phyloP scores from a whole-genome alignment of 2,113 vertebrate genomes.

The Callithrix jacchus region DNA sequence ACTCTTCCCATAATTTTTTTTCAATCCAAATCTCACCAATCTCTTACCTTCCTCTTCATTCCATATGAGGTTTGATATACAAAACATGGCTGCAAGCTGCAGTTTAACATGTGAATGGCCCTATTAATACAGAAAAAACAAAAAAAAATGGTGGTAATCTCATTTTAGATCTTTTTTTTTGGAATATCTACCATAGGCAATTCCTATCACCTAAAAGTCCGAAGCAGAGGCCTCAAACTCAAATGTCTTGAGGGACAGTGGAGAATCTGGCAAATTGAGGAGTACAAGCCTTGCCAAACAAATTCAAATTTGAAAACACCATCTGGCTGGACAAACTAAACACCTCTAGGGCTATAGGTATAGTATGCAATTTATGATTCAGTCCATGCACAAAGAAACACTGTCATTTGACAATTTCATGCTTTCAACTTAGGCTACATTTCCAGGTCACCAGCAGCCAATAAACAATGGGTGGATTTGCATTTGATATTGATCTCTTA shows the following conservation, averaged over 20 bases:
- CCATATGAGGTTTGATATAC: conserved; percentile 98
- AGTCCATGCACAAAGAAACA: not conserved
- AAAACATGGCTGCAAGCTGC: conserved; percentile 97
- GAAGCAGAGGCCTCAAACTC: not conserved
- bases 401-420: not conserved
- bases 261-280: not conserved
- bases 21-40: conserved; percentile 20
- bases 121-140: conserved; percentile 81
- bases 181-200: not conserved
- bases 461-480: not conserved
- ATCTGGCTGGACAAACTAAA: not conserved
- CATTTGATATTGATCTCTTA: not conserved
- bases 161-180: not conserved
- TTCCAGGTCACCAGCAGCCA: not conserved
- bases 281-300: not conserved
- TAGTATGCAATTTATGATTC: not conserved
- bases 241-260: not conserved
- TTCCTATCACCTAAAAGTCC: not conserved
- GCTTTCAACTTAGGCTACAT: not conserved
- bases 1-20: not conserved
- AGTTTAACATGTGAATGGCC: conserved; percentile 98
- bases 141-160: conserved; percentile 16
- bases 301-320: not conserved
- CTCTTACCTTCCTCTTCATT: conserved; percentile 98
- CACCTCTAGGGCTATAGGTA: not conserved